Evolutionary conservation across 2,113 vertebrate genomes (phyloP).

Genomic region (Osmerus mordax): DNA sequence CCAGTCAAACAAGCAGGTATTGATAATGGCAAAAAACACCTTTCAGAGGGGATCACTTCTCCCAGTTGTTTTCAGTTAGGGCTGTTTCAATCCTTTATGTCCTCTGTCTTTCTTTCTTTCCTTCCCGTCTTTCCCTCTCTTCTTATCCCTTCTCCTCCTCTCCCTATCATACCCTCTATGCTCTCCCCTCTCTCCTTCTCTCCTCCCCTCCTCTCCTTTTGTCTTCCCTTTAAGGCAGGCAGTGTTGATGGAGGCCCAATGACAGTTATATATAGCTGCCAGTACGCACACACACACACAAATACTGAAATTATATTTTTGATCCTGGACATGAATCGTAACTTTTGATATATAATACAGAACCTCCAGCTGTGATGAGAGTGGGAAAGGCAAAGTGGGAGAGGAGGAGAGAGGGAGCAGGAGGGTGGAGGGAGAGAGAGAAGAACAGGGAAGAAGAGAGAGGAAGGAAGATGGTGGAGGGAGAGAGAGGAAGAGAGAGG

Average conservation of each 20-base stretch:
- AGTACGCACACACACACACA: not conserved
- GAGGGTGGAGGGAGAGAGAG: not conserved
- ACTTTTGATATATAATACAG: conserved; percentile 25
- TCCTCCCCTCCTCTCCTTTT: not conserved
- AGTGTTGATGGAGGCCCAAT: not conserved
- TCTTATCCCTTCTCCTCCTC: not conserved
- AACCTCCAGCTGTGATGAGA: conserved; percentile 15
- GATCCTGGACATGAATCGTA: conserved; percentile 13
- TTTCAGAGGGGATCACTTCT: conserved; percentile 7
- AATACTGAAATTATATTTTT: not conserved
- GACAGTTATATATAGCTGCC: not conserved
- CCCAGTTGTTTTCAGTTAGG: conserved; percentile 10
- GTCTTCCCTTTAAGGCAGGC: not conserved
- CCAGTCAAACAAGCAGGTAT: conserved; percentile 19
- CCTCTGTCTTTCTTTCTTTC: conserved; percentile 3
- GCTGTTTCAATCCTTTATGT: not conserved
- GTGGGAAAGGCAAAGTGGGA: conserved; percentile 7
- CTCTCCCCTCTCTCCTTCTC: not conserved
- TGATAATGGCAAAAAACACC: conserved; percentile 10
- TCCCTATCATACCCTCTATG: not conserved
- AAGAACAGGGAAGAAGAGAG: not conserved
- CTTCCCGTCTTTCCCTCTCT: not conserved
- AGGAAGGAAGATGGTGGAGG: no score
- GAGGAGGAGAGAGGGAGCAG: not conserved
- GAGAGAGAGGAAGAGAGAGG: no score